These are phyloP conservation scores for Acleris literana DNA, from an alignment of 2,888 invertebrate genomes.

Conservation along the genomic window DNA sequence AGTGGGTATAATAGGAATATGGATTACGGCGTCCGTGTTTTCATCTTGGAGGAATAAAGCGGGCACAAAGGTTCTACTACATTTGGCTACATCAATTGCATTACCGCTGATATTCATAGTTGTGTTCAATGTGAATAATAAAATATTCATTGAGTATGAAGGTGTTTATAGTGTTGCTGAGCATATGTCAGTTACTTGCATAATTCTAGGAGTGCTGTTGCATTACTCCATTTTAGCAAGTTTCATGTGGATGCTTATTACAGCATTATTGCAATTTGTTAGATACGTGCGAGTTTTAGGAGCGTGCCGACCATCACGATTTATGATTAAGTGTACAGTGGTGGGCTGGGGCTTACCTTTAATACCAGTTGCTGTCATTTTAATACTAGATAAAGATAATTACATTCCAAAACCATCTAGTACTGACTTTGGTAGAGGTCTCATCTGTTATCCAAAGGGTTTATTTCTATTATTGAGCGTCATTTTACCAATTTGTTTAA, in stretches of 20 bases:
- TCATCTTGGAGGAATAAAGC: constrained; percentile 85
- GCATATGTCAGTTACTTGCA: constrained; percentile 69
- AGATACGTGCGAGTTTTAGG: constrained; percentile 87
- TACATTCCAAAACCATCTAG: constrained; percentile 65
- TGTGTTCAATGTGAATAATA: constrained; percentile 63
- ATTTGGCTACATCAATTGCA: constrained; percentile 85
- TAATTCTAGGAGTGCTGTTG: constrained; percentile 84
- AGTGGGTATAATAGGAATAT: constrained; percentile 82
- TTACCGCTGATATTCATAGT: constrained; percentile 80
- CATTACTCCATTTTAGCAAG: constrained; percentile 87
- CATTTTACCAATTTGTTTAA: constrained; percentile 78
- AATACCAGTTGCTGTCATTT: constrained; percentile 78
- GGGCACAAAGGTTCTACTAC: constrained; percentile 86
- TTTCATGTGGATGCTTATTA: constrained; percentile 89
- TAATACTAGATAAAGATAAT: constrained; percentile 69
- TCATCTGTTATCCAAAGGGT: constrained; percentile 83
- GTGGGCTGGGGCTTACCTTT: constrained; percentile 86
- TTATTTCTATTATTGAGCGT: constrained; percentile 75
- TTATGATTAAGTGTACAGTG: constrained; percentile 85
- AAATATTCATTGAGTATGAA: constrained; percentile 54
- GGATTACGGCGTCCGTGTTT: constrained; percentile 83
- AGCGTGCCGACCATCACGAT: constrained; percentile 80
- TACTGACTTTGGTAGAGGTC: constrained; percentile 41
- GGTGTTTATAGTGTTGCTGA: constrained; percentile 51
- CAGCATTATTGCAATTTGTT: constrained; percentile 87